Evolutionary conservation across 2,888 invertebrate species (phyloP).

Genomic region (Phoenoteleia sp.): DNA sequence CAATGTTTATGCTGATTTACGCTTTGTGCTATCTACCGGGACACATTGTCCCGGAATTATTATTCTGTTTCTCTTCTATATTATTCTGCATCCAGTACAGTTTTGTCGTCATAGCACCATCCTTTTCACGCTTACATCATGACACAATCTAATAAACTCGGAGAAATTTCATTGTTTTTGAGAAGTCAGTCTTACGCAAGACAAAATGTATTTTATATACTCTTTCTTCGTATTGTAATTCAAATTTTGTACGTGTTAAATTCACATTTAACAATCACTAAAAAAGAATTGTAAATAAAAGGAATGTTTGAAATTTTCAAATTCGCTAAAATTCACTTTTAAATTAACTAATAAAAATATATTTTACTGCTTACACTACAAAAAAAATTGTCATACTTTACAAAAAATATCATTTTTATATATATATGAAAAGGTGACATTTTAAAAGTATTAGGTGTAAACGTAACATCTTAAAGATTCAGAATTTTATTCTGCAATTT

Average conservation of each 20-base stretch:
- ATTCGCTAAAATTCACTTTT: too few species aligned
- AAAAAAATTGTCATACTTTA: too few species aligned
- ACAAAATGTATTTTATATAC: neutral
- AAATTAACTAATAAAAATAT: too few species aligned
- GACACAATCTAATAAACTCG: slow-evolving; percentile 60
- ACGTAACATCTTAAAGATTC: too few species aligned
- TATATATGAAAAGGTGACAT: too few species aligned
- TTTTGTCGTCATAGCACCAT: slow-evolving; percentile 63
- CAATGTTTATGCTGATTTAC: slow-evolving; percentile 86
- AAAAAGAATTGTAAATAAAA: too few species aligned
- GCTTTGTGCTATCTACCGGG: slow-evolving; percentile 86
- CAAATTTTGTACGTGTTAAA: neutral
- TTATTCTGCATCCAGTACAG: slow-evolving; percentile 72
- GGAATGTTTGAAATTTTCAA: too few species aligned
- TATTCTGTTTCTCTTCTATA: slow-evolving; percentile 80
- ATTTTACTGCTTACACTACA: too few species aligned
- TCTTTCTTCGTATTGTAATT: neutral
- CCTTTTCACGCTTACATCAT: slow-evolving; percentile 57
- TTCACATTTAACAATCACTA: too few species aligned
- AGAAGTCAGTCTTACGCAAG: slow-evolving; percentile 31
- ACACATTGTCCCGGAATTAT: slow-evolving; percentile 86
- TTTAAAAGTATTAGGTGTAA: too few species aligned
- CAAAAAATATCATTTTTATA: too few species aligned
- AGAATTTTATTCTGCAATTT: too few species aligned
- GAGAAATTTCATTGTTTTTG: slow-evolving; percentile 29